These are phyloP conservation scores for Axis porcinus DNA, from an alignment of 2,113 vertebrate species.

Conservation along the genomic window DNA sequence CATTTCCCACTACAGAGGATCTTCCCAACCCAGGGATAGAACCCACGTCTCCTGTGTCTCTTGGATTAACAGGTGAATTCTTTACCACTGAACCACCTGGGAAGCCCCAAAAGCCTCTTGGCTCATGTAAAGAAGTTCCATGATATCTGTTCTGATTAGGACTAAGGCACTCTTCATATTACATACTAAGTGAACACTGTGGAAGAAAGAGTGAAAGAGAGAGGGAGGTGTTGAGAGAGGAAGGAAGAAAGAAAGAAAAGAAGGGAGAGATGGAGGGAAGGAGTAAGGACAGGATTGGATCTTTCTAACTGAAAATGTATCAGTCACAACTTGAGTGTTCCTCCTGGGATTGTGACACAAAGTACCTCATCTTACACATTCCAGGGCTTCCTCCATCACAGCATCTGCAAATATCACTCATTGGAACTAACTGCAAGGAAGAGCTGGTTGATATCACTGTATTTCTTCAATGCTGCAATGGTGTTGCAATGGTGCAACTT, in stretches of 20 bases:
- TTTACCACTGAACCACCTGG: not conserved
- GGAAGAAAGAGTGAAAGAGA: not conserved
- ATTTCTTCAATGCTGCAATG: not conserved
- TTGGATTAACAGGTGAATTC: not conserved
- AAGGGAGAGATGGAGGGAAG: too few species aligned
- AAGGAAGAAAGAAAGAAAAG: accelerated
- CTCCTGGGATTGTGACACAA: not conserved
- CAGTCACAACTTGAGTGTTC: not conserved
- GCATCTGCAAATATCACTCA: accelerated
- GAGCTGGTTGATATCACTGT: not conserved
- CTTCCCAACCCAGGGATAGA: not conserved
- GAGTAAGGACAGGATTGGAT: not conserved
- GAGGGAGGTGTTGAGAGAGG: not conserved
- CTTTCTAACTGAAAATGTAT: not conserved
- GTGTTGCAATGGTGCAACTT: too few species aligned
- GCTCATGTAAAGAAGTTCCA: not conserved
- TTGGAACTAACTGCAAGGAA: not conserved
- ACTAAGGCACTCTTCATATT: not conserved
- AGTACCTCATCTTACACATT: too few species aligned
- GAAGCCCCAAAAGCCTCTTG: not conserved
- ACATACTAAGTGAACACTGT: not conserved
- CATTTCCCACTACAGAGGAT: not conserved
- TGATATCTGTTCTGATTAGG: not conserved
- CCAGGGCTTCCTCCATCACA: not conserved
- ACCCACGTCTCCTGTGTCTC: not conserved